These are phyloP conservation scores for Melanostoma mellinum DNA, from an alignment of 2,888 invertebrate genomes.

Conservation along the genomic window DNA sequence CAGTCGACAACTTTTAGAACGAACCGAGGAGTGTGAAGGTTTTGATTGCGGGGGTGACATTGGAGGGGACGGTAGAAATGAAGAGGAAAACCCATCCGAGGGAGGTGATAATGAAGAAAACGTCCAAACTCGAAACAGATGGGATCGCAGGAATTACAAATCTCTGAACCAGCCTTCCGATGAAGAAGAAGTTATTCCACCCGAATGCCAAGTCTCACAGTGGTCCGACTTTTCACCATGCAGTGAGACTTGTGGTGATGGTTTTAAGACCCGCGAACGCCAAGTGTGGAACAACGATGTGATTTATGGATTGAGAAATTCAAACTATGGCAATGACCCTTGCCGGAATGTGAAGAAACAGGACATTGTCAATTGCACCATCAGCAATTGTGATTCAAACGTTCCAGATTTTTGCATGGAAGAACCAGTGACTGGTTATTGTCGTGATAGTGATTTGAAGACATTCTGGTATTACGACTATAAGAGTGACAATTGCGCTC, in stretches of 20 bases:
- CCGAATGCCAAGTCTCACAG: constrained; percentile 85
- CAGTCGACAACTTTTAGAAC: constrained; percentile 82
- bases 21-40: constrained; percentile 82
- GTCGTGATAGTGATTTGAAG: constrained; percentile 89
- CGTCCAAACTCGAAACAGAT: constrained; percentile 58
- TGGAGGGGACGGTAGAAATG: constrained; percentile 60
- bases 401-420: constrained; percentile 79
- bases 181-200: constrained; percentile 78
- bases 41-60: constrained; percentile 80
- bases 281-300: constrained; percentile 80
- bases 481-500: constrained; percentile 87
- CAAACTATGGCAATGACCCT: constrained; percentile 77
- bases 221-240: constrained; percentile 94
- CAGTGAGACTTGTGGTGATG: constrained; percentile 90
- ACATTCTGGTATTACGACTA: constrained; percentile 93
- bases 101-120: constrained; percentile 37
- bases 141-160: constrained; percentile 40
- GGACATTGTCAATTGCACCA: constrained; percentile 79
- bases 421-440: constrained; percentile 86
- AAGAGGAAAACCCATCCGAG: constrained; percentile 27
- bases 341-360: constrained; percentile 78
- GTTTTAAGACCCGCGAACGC: constrained; percentile 84
- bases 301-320: constrained; percentile 77
- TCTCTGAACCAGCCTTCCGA: constrained; percentile 11
- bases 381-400: constrained; percentile 78